Evolutionary conservation across 2,113 vertebrate genomes (phyloP), one percentile per base, ranked within the genome.

Genomic region (Apistogramma diplotaenia): DNA sequence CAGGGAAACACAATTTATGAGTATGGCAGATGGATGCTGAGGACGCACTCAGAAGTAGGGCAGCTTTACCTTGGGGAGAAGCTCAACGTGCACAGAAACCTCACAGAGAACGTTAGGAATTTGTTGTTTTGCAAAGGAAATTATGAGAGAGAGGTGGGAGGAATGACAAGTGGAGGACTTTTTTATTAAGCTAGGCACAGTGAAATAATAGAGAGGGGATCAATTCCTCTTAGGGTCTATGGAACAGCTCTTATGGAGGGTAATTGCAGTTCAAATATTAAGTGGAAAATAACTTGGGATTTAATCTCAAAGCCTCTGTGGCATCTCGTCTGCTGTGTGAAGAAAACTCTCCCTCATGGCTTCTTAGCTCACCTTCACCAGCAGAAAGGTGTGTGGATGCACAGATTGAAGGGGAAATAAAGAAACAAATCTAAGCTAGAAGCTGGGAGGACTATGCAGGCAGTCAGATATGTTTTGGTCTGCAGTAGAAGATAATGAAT

Each of bases 1-100:
- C 82, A 88, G 76, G 84, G 85, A 88, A 92, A 89, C 76, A 60
- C 85, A 92, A 92, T 93, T 92, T 91, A 87, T 54, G 70, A 86
- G 61, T 75, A 43, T 46, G 21, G 80, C 91, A 91, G 91, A 92
- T 92, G 89, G 92, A 93, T 91, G 89, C 87, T 86, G 87, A 89
- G 87, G 87, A 93, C 83, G 76, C 90, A 79, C 58, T 62, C 62
- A 81, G 82, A 94, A 92, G 87, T 93, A 92, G 92, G 87, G 82
- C 92, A 89, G 70, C 74, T 85, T 92, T 92, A 89, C 92, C 88
- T 85, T 67, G 70, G 91, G 92, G 93, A 92, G 81, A 53, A 78
- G 79, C 84, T 83, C 27, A 11, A 62, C 60, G 72, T 81, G 75
- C 87, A 74, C 82, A 79, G 67, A 81, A 84, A 60, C 78, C 89